Evolutionary conservation across 2,888 invertebrate species (phyloP), one percentile per base, ranked within the genome.

Genomic region (Clepsis dumicolana): DNA sequence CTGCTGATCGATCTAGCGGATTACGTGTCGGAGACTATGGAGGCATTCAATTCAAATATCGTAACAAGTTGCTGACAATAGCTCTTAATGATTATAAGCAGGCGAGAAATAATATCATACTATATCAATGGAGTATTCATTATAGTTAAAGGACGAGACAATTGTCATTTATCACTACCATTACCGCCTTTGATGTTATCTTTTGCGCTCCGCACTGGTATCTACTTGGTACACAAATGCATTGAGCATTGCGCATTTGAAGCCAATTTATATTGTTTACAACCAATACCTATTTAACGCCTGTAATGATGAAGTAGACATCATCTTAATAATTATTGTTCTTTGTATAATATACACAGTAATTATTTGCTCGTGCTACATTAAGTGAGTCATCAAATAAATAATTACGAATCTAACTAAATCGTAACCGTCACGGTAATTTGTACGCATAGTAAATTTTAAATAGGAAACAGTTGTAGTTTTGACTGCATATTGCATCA

Each of bases 11-110:
- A 91, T 91, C 90, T 81, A 71, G 48, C 64, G 75, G 91, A 93
- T 92, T 90, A 80, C 78, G 77, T 74, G 76, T 81, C 81, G 82
- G 86, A 80, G 82, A 77, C 81, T 81, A 81, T 82, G 79, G 87
- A 83, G 81, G 87, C 88, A 91, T 91, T 91, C 91, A 91, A 91
- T 92, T 91, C 91, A 91, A 90, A 90, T 90, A 90, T 87, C 85
- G 76, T 81, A 80, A 79, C 80, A 82, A 68, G 77, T 78, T 81
- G 82, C 86, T 87, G 88, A 91, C 91, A 91, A 89, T 90, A 86
- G 86, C 85, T 85, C 86, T 90, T 91, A 91, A 92, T 91, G 90
- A 88, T 87, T 86, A 84, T 86, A 89, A 87, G 84, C 82, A 82
- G 86, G 85, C 86, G 85, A 84, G 88, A 86, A 88, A 87, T 90